Base-by-base conservation (phyloP, 2,113 vertebrate species). In the Alethe diademata region DNA sequence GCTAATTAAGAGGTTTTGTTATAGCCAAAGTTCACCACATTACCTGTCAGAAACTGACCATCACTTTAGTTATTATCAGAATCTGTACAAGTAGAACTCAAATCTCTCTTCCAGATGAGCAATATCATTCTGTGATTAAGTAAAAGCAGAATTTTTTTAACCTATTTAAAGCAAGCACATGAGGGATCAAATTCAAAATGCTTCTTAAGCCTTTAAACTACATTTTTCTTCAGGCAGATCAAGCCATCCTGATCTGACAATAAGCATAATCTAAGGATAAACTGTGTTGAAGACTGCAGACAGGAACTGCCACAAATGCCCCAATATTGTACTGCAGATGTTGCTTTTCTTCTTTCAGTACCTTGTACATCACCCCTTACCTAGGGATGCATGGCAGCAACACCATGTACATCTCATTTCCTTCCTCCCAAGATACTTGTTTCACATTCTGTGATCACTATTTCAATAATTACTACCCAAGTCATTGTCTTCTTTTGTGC, bases 391-490 rank as follows among this genome's bases (percentile, higher is more conserved):
- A n/a, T 0, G 3, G 47, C 65, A 84, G 40, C 40, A 61, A 57
- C 25, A 14, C 7, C 35, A 38, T 1, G 7, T 1, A 19, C 1
- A 6, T 26, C 61, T 38, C 33, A 11, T 56, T 8, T 29, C 5
- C 40, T 29, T 45, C 6, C 19, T 23, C 28, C 28, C 42, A 58
- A 48, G 24, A 47, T 19, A 75, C 9, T 65, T 24, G 9, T 36
- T 89, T 67, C 25, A 66, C 20, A 26, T 8, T 60, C 33, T 33
- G 20, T 15, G 24, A 66, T 33, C 25, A 50, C 25, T 54, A 26
- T 33, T 62, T 53, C 54, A 88, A 29, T 51, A 38, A 40, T 43
- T 62, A 65, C 35, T 74, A 64, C 14, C 16, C 26, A 72, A 53
- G 6, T 11, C 53, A 25, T 31, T 11, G 9, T 25, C 42, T 81